Base-by-base conservation (phyloP, 2,797 vertebrate species). In the Apogon hyalosoma region DNA sequence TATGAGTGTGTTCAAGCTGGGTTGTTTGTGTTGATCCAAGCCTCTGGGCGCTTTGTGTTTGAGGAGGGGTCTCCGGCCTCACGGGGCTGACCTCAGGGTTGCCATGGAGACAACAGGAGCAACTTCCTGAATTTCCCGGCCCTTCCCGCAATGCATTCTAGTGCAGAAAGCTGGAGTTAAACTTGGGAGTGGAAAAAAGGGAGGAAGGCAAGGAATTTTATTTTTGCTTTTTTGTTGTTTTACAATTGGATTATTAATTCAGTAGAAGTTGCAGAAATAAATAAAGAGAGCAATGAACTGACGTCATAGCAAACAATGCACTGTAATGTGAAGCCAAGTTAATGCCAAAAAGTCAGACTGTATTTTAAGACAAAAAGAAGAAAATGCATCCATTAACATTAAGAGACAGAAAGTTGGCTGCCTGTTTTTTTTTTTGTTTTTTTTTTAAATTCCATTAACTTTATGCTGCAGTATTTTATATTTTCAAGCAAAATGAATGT, bases 61-160 rank as follows among this genome's bases (percentile, higher is more conserved):
- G 87, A 92, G 90, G 90, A 90, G 89, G 90, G 90, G 87, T 92
- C 90, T 91, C 90, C 87, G 90, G 90, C 86, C 84, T 81, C 40
- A 18, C 75, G 49, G 74, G 79, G 78, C 80, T 88, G 80, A 87
- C 88, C 82, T 79, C 80, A 69, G 84, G 52, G 90, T 92, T 91
- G 77, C 90, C 70, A 89, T 92, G 85, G 92, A 87, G 84, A 91
- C 81, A 3, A 51, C 76, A 73, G 83, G 84, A 88, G 83, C 70
- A 80, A 92, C 90, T 93, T 94, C 93, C 93, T 92, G 89, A 87
- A 85, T 87, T 14, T 82, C 63, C 82, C 43, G 63, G 82, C 88
- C 87, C 84, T 79, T 85, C 85, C 84, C 55, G 62, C 64, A 69
- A 42, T 63, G 74, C 73, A 83, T 78, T 79, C 73, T 19, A 73